phyloP scores from a whole-genome alignment of 2,888 invertebrate genomes.

The Stratiomys singularior region DNA sequence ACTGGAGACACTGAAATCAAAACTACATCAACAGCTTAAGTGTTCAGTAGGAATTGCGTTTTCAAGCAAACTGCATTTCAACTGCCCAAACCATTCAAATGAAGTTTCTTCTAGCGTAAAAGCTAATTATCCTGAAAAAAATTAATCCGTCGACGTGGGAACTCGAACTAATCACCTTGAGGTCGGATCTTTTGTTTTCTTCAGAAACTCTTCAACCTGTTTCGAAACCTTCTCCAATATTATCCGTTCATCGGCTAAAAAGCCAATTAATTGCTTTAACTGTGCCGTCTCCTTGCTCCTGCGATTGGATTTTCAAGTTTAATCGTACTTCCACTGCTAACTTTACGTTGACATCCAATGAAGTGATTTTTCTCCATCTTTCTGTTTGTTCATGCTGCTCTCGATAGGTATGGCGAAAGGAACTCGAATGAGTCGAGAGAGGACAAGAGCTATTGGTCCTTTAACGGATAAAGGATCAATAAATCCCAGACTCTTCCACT shows the following conservation, averaged over 20 bases:
- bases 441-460: neutral
- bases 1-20: too few species aligned
- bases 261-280: constrained; percentile 19
- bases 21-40: too few species aligned
- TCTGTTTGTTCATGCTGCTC: neutral
- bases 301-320: neutral
- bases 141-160: neutral
- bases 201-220: neutral
- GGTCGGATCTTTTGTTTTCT: neutral
- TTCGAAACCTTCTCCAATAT: neutral
- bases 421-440: too few species aligned
- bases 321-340: neutral
- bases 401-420: neutral
- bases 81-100: too few species aligned
- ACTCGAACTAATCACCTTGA: neutral
- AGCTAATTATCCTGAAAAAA: neutral
- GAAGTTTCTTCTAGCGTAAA: too few species aligned
- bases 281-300: neutral
- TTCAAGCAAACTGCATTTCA: too few species aligned
- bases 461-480: constrained; percentile 23
- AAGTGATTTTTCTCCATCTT: neutral
- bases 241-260: neutral
- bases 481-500: constrained; percentile 36
- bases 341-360: neutral
- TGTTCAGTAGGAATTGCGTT: too few species aligned